Conservation (phyloP, 2,888 invertebrate species). For the Metellina segmentata region DNA sequence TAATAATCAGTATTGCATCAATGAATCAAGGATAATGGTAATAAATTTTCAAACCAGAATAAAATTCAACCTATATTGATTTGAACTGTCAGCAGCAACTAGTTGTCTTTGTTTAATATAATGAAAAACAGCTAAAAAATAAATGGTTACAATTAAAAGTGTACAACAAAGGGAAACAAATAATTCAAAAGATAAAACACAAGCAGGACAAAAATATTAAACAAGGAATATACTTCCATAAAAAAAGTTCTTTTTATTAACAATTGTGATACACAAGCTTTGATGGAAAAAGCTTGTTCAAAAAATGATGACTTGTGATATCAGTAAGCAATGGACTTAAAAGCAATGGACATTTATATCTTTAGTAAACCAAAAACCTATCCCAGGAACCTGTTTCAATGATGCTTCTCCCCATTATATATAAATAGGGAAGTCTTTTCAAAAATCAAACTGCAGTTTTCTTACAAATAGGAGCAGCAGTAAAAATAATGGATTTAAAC, state of each 20-base stretch:
- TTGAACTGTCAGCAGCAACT: too few species aligned
- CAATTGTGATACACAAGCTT: conserved; percentile 76
- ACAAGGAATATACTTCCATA: conserved; percentile 29
- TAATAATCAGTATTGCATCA: too few species aligned
- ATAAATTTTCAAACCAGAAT: not conserved
- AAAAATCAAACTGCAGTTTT: not conserved
- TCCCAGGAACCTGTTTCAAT: conserved; percentile 64
- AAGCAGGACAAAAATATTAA: not conserved
- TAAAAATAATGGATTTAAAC: conserved; percentile 14
- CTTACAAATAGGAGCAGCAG: not conserved
- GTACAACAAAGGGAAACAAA: not conserved
- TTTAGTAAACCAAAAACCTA: conserved; percentile 63
- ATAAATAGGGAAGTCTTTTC: not conserved
- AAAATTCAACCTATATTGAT: not conserved
- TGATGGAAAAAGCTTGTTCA: conserved; percentile 50
- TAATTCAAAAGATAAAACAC: not conserved
- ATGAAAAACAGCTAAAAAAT: not conserved
- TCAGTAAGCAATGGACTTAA: conserved; percentile 74
- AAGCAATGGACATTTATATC: conserved; percentile 64
- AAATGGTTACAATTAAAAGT: not conserved
- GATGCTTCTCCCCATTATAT: conserved; percentile 2
- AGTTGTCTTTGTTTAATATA: too few species aligned
- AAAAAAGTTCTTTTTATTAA: conserved; percentile 75
- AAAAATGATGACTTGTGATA: conserved; percentile 69
- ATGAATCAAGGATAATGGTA: not conserved